A percentile compares a stretch with the other conserved stretches of the same genome.
These are phyloP conservation scores for Grallaria varia DNA, from an alignment of 2,113 vertebrate genomes.

Conservation along the genomic window DNA sequence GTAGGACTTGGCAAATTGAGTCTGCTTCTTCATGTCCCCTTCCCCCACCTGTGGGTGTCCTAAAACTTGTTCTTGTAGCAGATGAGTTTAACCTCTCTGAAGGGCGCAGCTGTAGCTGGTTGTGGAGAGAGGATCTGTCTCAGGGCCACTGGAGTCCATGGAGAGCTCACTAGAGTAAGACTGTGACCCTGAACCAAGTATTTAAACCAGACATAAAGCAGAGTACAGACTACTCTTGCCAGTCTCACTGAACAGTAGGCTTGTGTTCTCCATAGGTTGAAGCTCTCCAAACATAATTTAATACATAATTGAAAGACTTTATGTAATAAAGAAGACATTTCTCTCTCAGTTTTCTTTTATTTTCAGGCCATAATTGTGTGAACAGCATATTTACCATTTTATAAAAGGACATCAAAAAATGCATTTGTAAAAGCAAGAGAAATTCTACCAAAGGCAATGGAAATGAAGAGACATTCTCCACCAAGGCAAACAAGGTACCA, in stretches of 20 bases:
- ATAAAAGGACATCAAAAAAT: not conserved
- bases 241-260: not conserved
- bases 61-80: not conserved
- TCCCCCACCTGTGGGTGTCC: not conserved
- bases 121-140: not conserved
- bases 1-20: accelerated
- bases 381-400: not conserved
- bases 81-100: not conserved
- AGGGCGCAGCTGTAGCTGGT: not conserved
- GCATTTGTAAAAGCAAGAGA: not conserved
- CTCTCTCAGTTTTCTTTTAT: not conserved
- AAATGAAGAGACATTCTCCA: not conserved
- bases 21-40: not conserved
- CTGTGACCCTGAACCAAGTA: not conserved
- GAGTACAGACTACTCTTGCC: not conserved
- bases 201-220: not conserved
- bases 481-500: not conserved
- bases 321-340: not conserved
- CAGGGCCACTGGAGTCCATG: not conserved
- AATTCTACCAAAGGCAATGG: not conserved
- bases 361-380: not conserved
- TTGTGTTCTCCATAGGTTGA: not conserved
- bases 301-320: not conserved
- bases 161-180: not conserved
- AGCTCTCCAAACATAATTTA: not conserved